These are phyloP conservation scores for Agrotis segetum DNA, from an alignment of 2,888 invertebrate species.

Conservation along the genomic window DNA sequence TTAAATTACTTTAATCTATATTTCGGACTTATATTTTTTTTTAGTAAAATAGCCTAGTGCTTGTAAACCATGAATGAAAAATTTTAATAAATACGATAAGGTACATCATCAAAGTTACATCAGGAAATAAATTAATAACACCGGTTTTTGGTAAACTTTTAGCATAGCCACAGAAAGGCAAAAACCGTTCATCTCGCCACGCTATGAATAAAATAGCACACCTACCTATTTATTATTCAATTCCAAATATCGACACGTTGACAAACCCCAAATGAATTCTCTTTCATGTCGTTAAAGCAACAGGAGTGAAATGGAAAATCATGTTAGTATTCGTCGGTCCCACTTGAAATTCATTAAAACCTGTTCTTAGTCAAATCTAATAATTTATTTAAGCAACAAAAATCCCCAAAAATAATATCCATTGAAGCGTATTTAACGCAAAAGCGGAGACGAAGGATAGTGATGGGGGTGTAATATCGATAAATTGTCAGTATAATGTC, in stretches of 20 bases:
- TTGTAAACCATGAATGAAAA: no score
- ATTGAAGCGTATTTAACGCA: slow-evolving; percentile 87
- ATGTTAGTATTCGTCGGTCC: slow-evolving; percentile 76
- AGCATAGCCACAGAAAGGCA: neutral
- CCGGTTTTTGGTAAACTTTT: neutral
- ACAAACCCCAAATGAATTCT: slow-evolving; percentile 80
- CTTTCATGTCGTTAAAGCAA: slow-evolving; percentile 81
- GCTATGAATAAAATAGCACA: slow-evolving; percentile 57
- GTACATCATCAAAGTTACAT: no score
- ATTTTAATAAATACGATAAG: no score
- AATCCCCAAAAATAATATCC: slow-evolving; percentile 89
- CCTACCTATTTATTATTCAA: slow-evolving; percentile 65
- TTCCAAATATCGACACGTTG: slow-evolving; percentile 71
- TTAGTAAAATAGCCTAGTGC: no score
- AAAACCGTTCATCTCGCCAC: slow-evolving; percentile 23
- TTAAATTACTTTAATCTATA: no score
- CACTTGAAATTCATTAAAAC: slow-evolving; percentile 89
- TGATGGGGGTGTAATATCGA: slow-evolving; percentile 50
- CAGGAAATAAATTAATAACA: neutral
- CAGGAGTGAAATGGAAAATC: slow-evolving; percentile 78
- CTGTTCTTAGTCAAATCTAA: slow-evolving; percentile 87
- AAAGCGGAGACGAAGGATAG: slow-evolving; percentile 74
- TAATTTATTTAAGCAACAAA: slow-evolving; percentile 90
- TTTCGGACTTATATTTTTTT: no score
- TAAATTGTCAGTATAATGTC: slow-evolving; percentile 10